phyloP scores from a whole-genome alignment of 2,113 vertebrate species.

The Gambusia affinis region DNA sequence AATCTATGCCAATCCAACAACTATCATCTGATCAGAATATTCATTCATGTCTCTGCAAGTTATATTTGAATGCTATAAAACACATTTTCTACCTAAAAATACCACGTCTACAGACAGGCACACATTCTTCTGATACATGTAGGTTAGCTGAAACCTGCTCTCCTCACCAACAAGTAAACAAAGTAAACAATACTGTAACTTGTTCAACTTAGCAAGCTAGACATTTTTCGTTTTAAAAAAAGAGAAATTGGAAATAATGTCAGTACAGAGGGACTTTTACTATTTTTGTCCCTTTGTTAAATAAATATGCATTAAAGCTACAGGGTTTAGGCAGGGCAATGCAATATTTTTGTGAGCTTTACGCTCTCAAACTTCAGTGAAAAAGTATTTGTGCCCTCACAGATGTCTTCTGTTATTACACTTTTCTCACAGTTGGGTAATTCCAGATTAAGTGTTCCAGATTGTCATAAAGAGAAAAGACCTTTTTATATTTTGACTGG shows the following conservation, averaged over 20 bases:
- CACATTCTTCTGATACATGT: not conserved
- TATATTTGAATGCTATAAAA: not conserved
- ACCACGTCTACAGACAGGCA: not conserved
- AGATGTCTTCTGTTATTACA: not conserved
- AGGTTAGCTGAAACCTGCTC: not conserved
- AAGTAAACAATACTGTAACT: not conserved
- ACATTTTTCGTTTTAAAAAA: too few relatives aligned
- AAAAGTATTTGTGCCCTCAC: not conserved
- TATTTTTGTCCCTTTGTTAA: not conserved
- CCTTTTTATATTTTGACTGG: not conserved
- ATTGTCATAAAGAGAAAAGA: not conserved
- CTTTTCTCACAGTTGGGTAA: too few relatives aligned
- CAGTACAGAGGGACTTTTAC: not conserved
- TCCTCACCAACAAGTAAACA: not conserved
- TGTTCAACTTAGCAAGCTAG: not conserved
- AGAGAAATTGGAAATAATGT: not conserved
- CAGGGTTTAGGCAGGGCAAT: too few relatives aligned
- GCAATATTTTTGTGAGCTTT: not conserved
- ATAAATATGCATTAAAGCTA: not conserved
- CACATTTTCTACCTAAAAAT: not conserved
- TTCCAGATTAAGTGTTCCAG: too few relatives aligned
- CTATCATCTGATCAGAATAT: not conserved
- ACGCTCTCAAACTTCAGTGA: not conserved
- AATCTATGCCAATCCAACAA: not conserved
- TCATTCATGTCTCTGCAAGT: not conserved